Conservation (phyloP, 2,888 invertebrate species). For the Magallana nippona region DNA sequence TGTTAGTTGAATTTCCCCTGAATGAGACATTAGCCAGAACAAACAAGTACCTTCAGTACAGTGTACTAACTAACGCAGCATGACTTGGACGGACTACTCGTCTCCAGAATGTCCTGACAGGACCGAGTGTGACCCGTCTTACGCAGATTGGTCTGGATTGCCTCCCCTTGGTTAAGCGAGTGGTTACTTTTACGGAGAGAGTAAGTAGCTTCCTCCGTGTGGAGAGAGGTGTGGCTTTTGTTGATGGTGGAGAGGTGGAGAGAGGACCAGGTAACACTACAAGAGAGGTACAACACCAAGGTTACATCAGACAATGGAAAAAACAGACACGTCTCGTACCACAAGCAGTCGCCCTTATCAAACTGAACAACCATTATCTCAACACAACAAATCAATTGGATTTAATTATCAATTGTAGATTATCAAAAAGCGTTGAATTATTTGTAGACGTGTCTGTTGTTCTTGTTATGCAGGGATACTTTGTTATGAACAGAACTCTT, state of each 20-base stretch:
- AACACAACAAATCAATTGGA: background rate
- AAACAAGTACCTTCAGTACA: background rate
- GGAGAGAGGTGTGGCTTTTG: conserved; percentile 32
- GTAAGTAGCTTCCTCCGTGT: conserved; percentile 22
- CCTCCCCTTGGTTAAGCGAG: conserved; percentile 31
- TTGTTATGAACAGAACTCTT: background rate
- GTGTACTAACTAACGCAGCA: background rate
- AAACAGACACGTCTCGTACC: background rate
- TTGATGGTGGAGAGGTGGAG: conserved; percentile 25
- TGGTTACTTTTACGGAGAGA: conserved; percentile 36
- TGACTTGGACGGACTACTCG: background rate
- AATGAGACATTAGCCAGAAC: too few relatives aligned
- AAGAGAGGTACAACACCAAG: conserved; percentile 13
- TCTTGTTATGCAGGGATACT: background rate
- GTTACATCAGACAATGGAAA: background rate
- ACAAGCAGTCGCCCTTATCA: background rate
- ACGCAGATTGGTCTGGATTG: conserved; percentile 36
- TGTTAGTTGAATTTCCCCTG: too few relatives aligned
- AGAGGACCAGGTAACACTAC: conserved; percentile 24
- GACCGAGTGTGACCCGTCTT: background rate
- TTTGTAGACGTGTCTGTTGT: conserved; percentile 30
- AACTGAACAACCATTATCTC: too few relatives aligned
- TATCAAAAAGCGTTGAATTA: background rate
- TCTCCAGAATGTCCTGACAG: conserved; percentile 25
- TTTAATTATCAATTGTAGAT: background rate